Evolutionary conservation across 2,113 vertebrate genomes (phyloP).

Genomic region (Oncorhynchus tshawytscha): DNA sequence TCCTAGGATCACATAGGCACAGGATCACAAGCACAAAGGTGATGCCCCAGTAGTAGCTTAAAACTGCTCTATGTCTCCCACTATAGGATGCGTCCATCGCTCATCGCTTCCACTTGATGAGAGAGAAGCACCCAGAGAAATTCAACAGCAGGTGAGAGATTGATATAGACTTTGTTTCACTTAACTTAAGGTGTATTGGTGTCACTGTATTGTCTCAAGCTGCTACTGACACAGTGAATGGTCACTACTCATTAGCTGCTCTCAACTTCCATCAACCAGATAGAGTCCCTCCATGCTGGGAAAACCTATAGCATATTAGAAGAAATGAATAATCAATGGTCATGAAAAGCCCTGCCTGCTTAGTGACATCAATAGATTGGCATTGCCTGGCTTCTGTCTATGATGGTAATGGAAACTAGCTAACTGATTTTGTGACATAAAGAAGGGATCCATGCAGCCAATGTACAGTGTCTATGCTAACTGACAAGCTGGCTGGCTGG

Average conservation of each 20-base stretch:
- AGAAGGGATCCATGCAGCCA: not conserved
- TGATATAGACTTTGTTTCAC: not conserved
- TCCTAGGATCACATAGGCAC: too few species aligned
- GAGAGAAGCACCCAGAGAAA: constrained; percentile 94
- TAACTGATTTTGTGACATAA: too few species aligned
- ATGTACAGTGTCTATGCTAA: not conserved
- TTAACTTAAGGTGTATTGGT: not conserved
- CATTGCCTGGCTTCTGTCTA: constrained; percentile 16
- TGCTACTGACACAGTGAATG: not conserved
- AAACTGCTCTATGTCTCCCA: constrained; percentile 18
- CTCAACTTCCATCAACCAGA: not conserved
- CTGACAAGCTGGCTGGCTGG: not conserved
- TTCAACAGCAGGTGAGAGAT: constrained; percentile 92
- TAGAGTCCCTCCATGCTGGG: too few species aligned
- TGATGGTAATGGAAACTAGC: constrained; percentile 5
- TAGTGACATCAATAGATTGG: constrained; percentile 31
- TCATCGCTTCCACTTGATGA: constrained; percentile 91
- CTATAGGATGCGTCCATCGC: constrained; percentile 92
- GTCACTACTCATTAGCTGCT: not conserved
- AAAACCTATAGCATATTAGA: too few species aligned
- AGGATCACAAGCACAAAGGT: too few species aligned
- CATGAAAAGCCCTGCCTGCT: constrained; percentile 19
- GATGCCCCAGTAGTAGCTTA: too few species aligned
- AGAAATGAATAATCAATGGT: constrained; percentile 46
- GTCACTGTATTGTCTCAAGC: not conserved